These are phyloP conservation scores for Lampropteryx suffumata DNA, from an alignment of 2,888 invertebrate genomes.

Conservation along the genomic window DNA sequence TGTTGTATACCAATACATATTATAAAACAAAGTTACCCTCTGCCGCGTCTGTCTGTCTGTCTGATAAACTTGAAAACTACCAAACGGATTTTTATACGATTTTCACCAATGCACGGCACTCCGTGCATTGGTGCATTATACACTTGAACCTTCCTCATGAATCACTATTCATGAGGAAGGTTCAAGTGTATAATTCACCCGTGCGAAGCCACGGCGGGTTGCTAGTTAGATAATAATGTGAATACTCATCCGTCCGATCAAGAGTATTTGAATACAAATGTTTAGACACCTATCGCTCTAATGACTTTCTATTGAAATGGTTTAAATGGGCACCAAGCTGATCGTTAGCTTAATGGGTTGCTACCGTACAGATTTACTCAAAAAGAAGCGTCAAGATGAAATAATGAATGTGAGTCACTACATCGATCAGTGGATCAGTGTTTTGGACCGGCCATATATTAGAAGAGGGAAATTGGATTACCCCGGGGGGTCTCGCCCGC, in stretches of 20 bases:
- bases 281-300: constrained; percentile 43
- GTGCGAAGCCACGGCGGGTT: too few species aligned
- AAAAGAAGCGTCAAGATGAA: constrained; percentile 25
- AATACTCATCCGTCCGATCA: constrained; percentile 15
- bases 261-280: constrained; percentile 35
- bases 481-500: constrained; percentile 60
- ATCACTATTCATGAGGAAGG: too few species aligned
- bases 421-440: constrained; percentile 39
- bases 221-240: too few species aligned
- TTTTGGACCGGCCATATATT: constrained; percentile 48
- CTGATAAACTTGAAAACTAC: too few species aligned
- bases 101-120: too few species aligned
- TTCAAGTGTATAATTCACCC: too few species aligned
- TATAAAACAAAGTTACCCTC: too few species aligned
- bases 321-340: constrained; percentile 37
- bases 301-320: constrained; percentile 41
- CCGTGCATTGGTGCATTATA: too few species aligned
- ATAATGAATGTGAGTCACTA: constrained; percentile 36
- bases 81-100: too few species aligned
- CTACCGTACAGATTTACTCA: constrained; percentile 34
- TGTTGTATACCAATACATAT: too few species aligned
- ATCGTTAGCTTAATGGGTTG: constrained; percentile 34
- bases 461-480: constrained; percentile 58
- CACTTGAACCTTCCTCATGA: too few species aligned
- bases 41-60: too few species aligned